Conservation (phyloP, 2,888 invertebrate species). For the Megastigmus dorsalis region DNA sequence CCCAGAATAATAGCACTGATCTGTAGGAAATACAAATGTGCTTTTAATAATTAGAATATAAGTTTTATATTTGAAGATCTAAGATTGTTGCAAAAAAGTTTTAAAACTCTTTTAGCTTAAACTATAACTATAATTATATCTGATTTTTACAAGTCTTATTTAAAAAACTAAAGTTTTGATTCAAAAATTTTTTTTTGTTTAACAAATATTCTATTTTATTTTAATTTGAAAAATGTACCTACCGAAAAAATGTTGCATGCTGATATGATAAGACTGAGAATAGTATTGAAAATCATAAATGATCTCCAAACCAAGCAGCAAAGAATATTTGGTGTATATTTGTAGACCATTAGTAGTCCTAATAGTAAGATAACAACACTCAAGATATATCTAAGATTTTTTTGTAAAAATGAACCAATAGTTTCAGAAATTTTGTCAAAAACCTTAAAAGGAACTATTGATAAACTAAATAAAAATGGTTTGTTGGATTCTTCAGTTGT, state of each 20-base stretch:
- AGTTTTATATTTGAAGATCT: background rate
- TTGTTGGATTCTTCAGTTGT: conserved; percentile 81
- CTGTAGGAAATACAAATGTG: conserved; percentile 75
- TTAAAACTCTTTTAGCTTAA: too few relatives aligned
- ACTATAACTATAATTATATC: too few relatives aligned
- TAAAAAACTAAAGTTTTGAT: too few relatives aligned
- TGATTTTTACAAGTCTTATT: too few relatives aligned
- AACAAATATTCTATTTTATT: background rate
- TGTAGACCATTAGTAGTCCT: conserved; percentile 80
- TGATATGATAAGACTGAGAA: conserved; percentile 76
- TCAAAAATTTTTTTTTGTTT: background rate
- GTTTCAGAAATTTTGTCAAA: conserved; percentile 85
- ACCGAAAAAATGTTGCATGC: conserved; percentile 78
- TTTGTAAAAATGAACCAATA: conserved; percentile 81
- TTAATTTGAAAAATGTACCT: conserved; percentile 60
- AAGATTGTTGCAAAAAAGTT: too few relatives aligned
- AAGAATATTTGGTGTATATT: conserved; percentile 82
- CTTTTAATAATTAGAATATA: background rate
- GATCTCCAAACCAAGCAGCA: conserved; percentile 79
- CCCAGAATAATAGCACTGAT: conserved; percentile 80
- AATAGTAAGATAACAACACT: conserved; percentile 72
- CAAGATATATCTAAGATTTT: conserved; percentile 79
- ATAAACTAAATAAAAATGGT: conserved; percentile 79
- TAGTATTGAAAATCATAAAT: conserved; percentile 74
- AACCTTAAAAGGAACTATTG: conserved; percentile 84